Conservation (phyloP, 2,888 invertebrate species). For the Tenthredo notha region DNA sequence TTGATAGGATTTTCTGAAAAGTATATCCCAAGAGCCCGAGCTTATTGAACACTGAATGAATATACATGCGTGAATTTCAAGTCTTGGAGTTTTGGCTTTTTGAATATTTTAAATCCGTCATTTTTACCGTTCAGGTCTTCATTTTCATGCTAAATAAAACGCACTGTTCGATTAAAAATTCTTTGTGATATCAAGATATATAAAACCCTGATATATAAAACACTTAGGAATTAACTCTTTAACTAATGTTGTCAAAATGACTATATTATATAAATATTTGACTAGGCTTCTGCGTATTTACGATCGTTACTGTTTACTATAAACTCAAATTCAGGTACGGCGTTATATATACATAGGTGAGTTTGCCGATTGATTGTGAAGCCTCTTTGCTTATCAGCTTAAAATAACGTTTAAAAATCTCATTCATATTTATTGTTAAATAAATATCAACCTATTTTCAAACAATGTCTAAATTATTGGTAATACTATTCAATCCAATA, state of each 20-base stretch:
- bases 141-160: no score
- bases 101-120: no score
- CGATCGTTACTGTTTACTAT: not conserved
- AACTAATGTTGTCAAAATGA: not conserved
- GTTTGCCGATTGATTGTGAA: constrained; percentile 7
- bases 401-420: not conserved
- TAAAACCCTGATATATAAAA: not conserved
- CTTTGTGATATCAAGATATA: not conserved
- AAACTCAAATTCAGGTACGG: constrained; percentile 2
- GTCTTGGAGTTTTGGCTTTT: no score
- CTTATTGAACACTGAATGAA: no score
- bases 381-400: not conserved
- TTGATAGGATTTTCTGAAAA: no score
- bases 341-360: not conserved
- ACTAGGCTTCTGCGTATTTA: not conserved
- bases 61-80: no score
- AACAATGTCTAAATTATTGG: not conserved
- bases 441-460: not conserved
- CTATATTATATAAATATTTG: not conserved
- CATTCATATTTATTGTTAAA: not conserved
- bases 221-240: not conserved
- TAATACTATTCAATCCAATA: not conserved
- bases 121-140: no score
- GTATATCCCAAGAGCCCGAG: no score
- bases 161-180: no score